Evolutionary conservation across 1,140 invertebrate species (phyloP).

Genomic region (Papilio polytes): DNA sequence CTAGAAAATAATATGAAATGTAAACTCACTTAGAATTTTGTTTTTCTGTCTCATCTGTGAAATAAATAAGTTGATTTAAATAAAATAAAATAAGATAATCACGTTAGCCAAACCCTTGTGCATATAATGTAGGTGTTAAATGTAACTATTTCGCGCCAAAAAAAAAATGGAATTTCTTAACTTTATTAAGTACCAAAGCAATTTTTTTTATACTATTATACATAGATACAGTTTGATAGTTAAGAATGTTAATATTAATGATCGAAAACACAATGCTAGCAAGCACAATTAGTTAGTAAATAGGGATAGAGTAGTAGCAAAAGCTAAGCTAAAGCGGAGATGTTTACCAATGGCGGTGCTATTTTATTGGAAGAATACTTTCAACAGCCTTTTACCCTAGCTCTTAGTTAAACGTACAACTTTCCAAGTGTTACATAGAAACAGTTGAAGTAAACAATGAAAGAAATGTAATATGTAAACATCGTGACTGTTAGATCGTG

Average conservation of each 20-base stretch:
- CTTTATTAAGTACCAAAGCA: background rate
- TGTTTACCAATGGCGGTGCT: background rate
- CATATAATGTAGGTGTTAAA: background rate
- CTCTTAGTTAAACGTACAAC: background rate
- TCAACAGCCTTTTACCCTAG: background rate
- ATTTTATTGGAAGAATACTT: background rate
- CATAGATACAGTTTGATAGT: no score
- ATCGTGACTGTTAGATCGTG: background rate
- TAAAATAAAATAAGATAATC: background rate
- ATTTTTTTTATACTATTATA: no score
- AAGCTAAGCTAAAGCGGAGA: background rate
- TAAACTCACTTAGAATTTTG: constrained; percentile 21
- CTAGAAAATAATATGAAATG: background rate
- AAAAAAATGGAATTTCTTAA: background rate
- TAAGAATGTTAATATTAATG: no score
- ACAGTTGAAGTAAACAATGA: background rate
- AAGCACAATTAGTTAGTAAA: background rate
- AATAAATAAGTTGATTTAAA: constrained; percentile 1
- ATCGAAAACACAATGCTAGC: no score
- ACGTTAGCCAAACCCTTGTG: background rate
- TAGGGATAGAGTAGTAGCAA: background rate
- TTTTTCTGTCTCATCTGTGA: constrained; percentile 48
- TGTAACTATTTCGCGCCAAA: background rate
- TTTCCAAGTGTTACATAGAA: background rate
- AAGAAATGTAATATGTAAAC: background rate